Evolutionary conservation across 2,113 vertebrate species (phyloP).

Genomic region (Gasterosteus nipponicus): DNA sequence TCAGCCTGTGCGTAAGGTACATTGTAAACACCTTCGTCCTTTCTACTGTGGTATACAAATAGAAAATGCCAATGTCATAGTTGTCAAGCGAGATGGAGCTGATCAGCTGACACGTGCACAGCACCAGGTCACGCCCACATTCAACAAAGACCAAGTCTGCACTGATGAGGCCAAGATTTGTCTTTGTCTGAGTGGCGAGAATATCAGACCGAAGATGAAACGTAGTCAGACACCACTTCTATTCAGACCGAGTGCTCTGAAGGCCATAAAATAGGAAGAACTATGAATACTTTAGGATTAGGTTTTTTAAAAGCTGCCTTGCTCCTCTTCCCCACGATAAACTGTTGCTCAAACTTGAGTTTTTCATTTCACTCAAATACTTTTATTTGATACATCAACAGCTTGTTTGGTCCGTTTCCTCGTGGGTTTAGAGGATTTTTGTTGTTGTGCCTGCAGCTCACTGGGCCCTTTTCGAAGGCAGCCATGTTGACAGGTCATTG

Average conservation of each 20-base stretch:
- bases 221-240: background rate
- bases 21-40: background rate
- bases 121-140: background rate
- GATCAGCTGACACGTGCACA: background rate
- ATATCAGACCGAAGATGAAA: background rate
- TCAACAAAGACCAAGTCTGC: background rate
- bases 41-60: background rate
- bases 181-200: background rate
- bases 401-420: background rate
- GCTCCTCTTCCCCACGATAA: background rate
- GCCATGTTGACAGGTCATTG: background rate
- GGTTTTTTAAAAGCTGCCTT: too few relatives aligned
- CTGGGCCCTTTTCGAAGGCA: background rate
- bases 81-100: background rate
- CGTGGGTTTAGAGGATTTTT: background rate
- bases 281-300: too few relatives aligned
- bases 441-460: background rate
- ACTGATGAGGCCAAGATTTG: background rate
- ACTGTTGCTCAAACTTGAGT: background rate
- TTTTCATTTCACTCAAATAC: too few relatives aligned
- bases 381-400: background rate
- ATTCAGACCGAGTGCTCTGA: background rate
- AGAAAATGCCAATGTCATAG: background rate
- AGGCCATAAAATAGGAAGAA: background rate
- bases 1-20: background rate